Evolutionary conservation across 2,113 vertebrate species (phyloP), one percentile per base, ranked within the genome.

Genomic region (Sinosuthora webbiana): DNA sequence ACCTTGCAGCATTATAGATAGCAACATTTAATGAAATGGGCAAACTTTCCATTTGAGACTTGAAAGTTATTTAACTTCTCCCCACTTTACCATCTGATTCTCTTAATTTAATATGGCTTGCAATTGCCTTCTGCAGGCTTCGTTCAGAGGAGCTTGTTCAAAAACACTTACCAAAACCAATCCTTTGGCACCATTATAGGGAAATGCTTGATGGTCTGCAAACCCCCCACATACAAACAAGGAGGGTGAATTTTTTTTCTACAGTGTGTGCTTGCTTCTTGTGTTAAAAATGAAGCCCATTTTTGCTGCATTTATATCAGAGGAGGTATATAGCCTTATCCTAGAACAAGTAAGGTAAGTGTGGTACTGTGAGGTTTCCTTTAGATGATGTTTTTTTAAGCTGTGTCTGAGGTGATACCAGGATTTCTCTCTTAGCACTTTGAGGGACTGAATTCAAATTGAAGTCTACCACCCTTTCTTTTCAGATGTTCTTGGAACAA

Each of bases 241-340:
- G 21, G 41, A 60, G 6, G 3, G 31, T 47, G 13, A 52, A 4
- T 75, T 49, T 42, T 60, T 62, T 62, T 77, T 67, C 35, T 17
- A 6, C 3, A 22, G 4, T 0, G 1, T 9, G 8, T n/a, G 33
- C 24, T 56, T 28, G 4, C 67, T 20, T 22, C 3, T 9, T 45
- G 25, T n/a, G 8, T 20, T 70, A 49, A 77, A 83, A 37, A 18
- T 17, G 8, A 74, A 55, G 27, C 3, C 6, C 31, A 10, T 22
- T 44, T 79, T 52, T 90, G 15, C 39, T 65, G 21, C 2, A 0
- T 74, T 64, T 92, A 15, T 31, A 83, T 87, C 25, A 37, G 41
- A 41, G 9, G 28, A 60, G 6, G 3, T 85, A 2, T 1, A 42
- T 1, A n/a, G 25, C 15, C 12, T 87, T 65, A 30, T 30, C 6